phyloP scores from a whole-genome alignment of 2,113 vertebrate species.

The Cheirogaleus medius region DNA sequence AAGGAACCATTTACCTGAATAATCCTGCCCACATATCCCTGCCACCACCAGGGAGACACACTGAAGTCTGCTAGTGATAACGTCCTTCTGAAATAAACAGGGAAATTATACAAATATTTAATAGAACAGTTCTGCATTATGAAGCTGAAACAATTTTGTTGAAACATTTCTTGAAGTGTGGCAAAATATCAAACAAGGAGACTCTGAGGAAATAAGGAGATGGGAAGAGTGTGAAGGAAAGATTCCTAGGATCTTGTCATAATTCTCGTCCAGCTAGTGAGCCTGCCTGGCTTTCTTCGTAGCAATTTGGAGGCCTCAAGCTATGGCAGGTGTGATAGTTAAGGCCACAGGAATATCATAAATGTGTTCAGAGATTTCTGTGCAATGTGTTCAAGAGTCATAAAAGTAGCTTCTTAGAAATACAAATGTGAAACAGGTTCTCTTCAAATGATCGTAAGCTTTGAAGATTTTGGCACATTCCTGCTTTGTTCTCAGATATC shows the following conservation, averaged over 20 bases:
- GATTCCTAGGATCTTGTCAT: background rate
- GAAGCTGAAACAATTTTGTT: background rate
- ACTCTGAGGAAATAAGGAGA: background rate
- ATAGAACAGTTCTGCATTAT: background rate
- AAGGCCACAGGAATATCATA: constrained; percentile 41
- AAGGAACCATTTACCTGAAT: background rate
- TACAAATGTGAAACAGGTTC: constrained; percentile 67
- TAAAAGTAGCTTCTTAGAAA: constrained; percentile 71
- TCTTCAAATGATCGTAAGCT: constrained; percentile 49
- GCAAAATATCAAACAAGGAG: background rate
- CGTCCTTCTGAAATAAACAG: background rate
- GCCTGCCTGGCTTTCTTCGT: background rate
- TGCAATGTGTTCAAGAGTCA: constrained; percentile 12
- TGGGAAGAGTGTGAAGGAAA: background rate
- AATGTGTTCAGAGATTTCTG: constrained; percentile 30
- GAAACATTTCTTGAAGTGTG: background rate
- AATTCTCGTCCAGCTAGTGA: background rate
- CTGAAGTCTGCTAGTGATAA: background rate
- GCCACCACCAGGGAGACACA: background rate
- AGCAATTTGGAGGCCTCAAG: background rate
- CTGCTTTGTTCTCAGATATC: constrained; percentile 76
- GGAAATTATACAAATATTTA: background rate
- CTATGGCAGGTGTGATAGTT: constrained; percentile 52
- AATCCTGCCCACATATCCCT: background rate
- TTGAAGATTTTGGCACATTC: constrained; percentile 77